Evolutionary conservation across 2,888 invertebrate species (phyloP).

Genomic region (Timandra comae): DNA sequence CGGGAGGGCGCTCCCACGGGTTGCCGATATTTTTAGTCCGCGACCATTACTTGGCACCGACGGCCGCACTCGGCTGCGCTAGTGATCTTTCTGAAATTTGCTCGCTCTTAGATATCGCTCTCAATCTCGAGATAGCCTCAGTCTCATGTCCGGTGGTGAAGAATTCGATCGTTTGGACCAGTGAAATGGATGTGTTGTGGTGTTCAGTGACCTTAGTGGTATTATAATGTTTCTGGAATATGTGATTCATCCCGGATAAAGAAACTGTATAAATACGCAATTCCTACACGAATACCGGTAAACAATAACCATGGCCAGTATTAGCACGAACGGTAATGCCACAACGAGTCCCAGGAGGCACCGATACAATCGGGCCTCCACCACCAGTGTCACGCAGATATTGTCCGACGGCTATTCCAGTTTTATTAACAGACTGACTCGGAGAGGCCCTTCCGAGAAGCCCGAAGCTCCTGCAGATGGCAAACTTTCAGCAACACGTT

Average conservation of each 20-base stretch:
- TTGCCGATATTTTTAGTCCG: slow-evolving; percentile 81
- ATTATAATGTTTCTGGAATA: slow-evolving; percentile 53
- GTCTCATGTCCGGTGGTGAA: slow-evolving; percentile 50
- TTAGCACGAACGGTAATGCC: slow-evolving; percentile 53
- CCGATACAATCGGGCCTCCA: slow-evolving; percentile 86
- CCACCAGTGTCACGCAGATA: slow-evolving; percentile 89
- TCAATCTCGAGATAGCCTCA: slow-evolving; percentile 61
- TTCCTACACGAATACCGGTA: slow-evolving; percentile 14
- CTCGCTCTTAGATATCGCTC: slow-evolving; percentile 64
- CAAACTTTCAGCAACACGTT: slow-evolving; percentile 47
- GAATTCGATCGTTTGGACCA: slow-evolving; percentile 35
- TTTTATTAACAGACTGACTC: slow-evolving; percentile 86
- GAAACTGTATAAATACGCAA: slow-evolving; percentile 24
- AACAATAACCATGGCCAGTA: slow-evolving; percentile 48
- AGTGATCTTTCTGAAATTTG: slow-evolving; percentile 73
- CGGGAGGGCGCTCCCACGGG: slow-evolving; percentile 78
- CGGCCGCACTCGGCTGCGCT: slow-evolving; percentile 72
- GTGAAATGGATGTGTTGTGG: slow-evolving; percentile 22
- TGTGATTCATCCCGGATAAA: slow-evolving; percentile 60
- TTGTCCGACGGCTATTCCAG: slow-evolving; percentile 91
- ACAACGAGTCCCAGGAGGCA: slow-evolving; percentile 77
- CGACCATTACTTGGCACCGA: slow-evolving; percentile 81
- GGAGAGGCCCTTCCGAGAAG: slow-evolving; percentile 86
- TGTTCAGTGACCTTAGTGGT: slow-evolving; percentile 32
- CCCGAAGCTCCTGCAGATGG: slow-evolving; percentile 61